phyloP scores from a whole-genome alignment of 2,888 invertebrate species.

The Aspidiotus rigidus region DNA sequence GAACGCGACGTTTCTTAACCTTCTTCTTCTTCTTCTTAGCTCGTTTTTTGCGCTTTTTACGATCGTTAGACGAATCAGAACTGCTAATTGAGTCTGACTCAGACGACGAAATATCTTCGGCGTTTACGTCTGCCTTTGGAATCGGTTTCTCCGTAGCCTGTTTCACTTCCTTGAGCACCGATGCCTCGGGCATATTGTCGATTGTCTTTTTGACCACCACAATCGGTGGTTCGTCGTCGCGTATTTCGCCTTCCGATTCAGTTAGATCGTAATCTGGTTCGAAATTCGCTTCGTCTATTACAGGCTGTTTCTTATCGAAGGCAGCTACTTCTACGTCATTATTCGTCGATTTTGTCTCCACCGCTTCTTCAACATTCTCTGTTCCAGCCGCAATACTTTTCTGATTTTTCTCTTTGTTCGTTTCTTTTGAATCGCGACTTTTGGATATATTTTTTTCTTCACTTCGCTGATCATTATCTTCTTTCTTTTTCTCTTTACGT shows the following conservation, averaged over 20 bases:
- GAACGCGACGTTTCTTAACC: slow-evolving; percentile 15
- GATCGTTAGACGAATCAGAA: slow-evolving; percentile 24
- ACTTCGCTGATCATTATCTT: slow-evolving; percentile 12
- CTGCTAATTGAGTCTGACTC: slow-evolving; percentile 27
- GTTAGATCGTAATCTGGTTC: slow-evolving; percentile 60
- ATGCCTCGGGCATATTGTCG: slow-evolving; percentile 22
- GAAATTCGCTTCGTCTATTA: slow-evolving; percentile 60
- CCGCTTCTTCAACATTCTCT: slow-evolving; percentile 41
- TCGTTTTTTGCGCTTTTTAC: slow-evolving; percentile 33
- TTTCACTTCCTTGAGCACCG: slow-evolving; percentile 33
- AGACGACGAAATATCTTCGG: slow-evolving; percentile 31
- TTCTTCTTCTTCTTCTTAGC: slow-evolving; percentile 24
- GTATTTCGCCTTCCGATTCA: slow-evolving; percentile 24
- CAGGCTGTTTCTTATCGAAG: slow-evolving; percentile 52
- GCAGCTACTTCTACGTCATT: slow-evolving; percentile 37
- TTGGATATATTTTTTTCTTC: slow-evolving; percentile 23
- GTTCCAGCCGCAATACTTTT: slow-evolving; percentile 40
- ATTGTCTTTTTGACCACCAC: slow-evolving; percentile 20
- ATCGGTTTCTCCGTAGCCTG: slow-evolving; percentile 34
- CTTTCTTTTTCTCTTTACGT: slow-evolving; percentile 34
- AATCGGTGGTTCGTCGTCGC: not conserved
- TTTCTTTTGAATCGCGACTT: slow-evolving; percentile 21
- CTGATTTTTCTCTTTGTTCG: slow-evolving; percentile 36
- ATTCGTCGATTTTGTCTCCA: slow-evolving; percentile 44
- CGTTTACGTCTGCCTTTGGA: slow-evolving; percentile 29